Evolutionary conservation across 1,140 invertebrate genomes (phyloP), one percentile per base, ranked within the genome.

Genomic region (Metaphire vulgaris): DNA sequence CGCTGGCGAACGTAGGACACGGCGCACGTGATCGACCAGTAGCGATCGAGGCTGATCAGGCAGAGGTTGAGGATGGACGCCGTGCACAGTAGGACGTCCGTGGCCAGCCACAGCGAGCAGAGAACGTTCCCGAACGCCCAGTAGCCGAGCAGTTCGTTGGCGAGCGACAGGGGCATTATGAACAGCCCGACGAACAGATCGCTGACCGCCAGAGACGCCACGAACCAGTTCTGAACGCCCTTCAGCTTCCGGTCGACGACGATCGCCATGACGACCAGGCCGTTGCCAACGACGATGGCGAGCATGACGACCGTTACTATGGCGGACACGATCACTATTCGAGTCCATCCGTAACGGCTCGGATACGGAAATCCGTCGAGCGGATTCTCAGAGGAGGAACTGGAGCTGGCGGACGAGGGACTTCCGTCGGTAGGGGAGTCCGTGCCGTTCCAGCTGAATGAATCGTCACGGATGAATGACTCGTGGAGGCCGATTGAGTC

Each of bases 161-260:
- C n/a, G n/a, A n/a, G n/a, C n/a, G n/a, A n/a, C n/a, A n/a, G n/a
- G n/a, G n/a, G n/a, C n/a, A 99, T 98, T 80, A 98, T 96, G 69
- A 98, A 89, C 1, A 98, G 87, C 6, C 96, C 96, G 1, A 99
- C 87, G 80, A 97, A 93, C 85, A 98, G 95, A 86, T 99, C 96
- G 0, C 95, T 94, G 75, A 98, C 93, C 0, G 96, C 96, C 79
- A 99, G 84, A 15, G 95, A 97, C 0, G 94, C 95, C 76, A 98
- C 97, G 85, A 98, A 98, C 94, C 95, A 97, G 84, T 99, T 98
- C 83, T 98, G 95, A 79, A 97, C 94, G 76, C 95, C 95, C 85
- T 98, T 98, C 73, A 99, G 86, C 0, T 81, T 82, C 28, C 81
- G 78, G 77, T 86, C 85, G n/a, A n/a, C n/a, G n/a, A n/a, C n/a